These are phyloP conservation scores for Capreolus pygargus DNA, from an alignment of 2,113 vertebrate genomes.

Conservation along the genomic window DNA sequence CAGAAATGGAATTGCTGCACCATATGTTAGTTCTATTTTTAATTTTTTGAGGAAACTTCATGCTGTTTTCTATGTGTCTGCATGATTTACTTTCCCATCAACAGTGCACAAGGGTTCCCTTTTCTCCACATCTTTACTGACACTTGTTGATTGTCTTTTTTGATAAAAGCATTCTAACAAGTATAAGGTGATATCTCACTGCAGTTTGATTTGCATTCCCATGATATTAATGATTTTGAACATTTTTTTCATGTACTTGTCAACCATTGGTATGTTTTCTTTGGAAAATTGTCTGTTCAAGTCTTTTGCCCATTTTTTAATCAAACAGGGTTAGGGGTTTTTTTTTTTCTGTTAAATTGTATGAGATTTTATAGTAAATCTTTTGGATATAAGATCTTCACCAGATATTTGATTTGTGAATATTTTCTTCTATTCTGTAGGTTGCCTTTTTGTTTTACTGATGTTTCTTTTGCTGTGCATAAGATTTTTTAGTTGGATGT, in stretches of 20 bases:
- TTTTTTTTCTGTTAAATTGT: not conserved
- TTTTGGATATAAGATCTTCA: not conserved
- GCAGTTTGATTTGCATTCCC: not conserved
- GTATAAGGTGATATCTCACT: not conserved
- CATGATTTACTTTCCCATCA: not conserved
- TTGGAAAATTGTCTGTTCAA: not conserved
- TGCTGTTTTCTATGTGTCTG: not conserved
- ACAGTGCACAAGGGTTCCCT: not conserved
- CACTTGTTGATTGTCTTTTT: not conserved
- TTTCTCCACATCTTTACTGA: not conserved
- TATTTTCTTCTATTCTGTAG: not conserved
- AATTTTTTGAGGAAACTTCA: not conserved
- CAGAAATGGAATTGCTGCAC: not conserved
- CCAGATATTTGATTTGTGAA: not conserved
- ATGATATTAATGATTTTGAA: not conserved
- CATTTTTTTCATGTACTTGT: not conserved
- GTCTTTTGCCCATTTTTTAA: not conserved
- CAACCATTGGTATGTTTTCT: not conserved
- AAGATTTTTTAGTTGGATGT: not conserved
- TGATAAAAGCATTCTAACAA: not conserved
- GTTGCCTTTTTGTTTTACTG: not conserved
- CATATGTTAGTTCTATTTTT: not conserved
- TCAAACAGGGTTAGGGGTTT: not conserved
- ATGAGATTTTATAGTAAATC: not conserved
- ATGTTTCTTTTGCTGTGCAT: not conserved